These are phyloP conservation scores for Lerista edwardsae DNA, from an alignment of 2,797 vertebrate genomes.

Conservation along the genomic window DNA sequence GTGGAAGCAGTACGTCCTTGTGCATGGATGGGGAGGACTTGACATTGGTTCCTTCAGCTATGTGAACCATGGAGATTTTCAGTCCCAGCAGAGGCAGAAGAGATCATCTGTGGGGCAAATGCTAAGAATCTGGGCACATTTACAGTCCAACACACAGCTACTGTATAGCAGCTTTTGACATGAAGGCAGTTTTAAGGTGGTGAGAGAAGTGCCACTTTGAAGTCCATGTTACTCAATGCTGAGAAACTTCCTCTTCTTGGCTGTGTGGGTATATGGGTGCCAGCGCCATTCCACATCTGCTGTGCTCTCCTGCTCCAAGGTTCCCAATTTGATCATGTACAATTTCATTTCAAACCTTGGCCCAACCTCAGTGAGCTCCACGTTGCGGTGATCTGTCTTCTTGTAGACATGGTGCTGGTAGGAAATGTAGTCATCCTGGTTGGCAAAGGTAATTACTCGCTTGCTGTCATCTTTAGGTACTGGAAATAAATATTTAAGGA, in stretches of 20 bases:
- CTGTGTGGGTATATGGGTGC: conserved; percentile 86
- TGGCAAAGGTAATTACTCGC: conserved; percentile 89
- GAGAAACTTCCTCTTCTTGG: conserved; percentile 86
- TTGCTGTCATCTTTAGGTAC: conserved; percentile 92
- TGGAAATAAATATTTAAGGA: conserved; percentile 92
- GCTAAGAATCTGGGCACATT: neutral
- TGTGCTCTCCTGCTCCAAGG: conserved; percentile 87
- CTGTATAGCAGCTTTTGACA: neutral
- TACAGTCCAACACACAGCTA: neutral
- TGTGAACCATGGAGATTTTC: neutral
- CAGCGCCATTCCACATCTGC: conserved; percentile 91
- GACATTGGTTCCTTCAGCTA: neutral
- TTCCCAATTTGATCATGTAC: conserved; percentile 93
- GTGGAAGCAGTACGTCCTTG: neutral
- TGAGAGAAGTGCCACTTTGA: conserved; percentile 15
- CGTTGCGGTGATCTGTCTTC: conserved; percentile 85
- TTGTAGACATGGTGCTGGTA: conserved; percentile 92
- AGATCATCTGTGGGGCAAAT: neutral
- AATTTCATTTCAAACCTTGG: conserved; percentile 92
- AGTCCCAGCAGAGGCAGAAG: neutral
- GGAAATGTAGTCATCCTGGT: conserved; percentile 91
- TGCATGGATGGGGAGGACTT: too few relatives aligned
- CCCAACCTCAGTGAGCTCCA: conserved; percentile 88
- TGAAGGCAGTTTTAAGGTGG: neutral
- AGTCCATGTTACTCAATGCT: conserved; percentile 70